Evolutionary conservation across 1,140 invertebrate species (phyloP).

Genomic region (Spodoptera litura): DNA sequence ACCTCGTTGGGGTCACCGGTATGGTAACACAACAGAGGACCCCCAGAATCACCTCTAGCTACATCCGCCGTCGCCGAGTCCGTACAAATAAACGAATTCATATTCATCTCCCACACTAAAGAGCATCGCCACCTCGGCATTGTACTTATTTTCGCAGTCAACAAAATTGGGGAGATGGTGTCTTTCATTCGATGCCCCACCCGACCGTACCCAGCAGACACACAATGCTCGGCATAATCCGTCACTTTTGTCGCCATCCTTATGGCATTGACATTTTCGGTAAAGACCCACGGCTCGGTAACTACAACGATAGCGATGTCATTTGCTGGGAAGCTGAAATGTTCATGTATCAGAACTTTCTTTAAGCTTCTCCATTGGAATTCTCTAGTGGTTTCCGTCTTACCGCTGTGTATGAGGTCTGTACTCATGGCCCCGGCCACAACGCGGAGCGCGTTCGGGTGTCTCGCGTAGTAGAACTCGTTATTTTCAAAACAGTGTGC

Average conservation of each 20-base stretch:
- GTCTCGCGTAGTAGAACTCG: conserved; percentile 41
- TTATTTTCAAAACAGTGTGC: conserved; percentile 54
- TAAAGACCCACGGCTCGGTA: conserved; percentile 1
- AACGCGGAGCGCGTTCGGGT: neutral
- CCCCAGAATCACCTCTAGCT: conserved; percentile 70
- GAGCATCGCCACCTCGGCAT: conserved; percentile 64
- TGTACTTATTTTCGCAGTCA: conserved; percentile 60
- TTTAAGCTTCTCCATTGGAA: conserved; percentile 32
- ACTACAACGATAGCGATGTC: conserved; percentile 37
- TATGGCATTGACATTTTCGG: neutral
- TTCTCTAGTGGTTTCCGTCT: neutral
- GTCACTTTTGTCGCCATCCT: neutral
- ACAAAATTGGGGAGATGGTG: conserved; percentile 54
- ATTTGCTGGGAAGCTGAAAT: conserved; percentile 36
- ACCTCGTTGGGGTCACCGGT: conserved; percentile 61
- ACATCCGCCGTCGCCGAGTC: conserved; percentile 65
- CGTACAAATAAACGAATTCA: conserved; percentile 72
- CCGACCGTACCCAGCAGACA: conserved; percentile 34
- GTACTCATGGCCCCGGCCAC: conserved; percentile 42
- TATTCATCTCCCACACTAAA: conserved; percentile 69
- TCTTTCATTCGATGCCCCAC: conserved; percentile 8
- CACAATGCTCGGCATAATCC: conserved; percentile 27
- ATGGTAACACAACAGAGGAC: conserved; percentile 65
- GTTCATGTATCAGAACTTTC: conserved; percentile 3
- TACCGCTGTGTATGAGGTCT: neutral